phyloP scores from a whole-genome alignment of 2,113 vertebrate genomes.

The Takifugu flavidus region DNA sequence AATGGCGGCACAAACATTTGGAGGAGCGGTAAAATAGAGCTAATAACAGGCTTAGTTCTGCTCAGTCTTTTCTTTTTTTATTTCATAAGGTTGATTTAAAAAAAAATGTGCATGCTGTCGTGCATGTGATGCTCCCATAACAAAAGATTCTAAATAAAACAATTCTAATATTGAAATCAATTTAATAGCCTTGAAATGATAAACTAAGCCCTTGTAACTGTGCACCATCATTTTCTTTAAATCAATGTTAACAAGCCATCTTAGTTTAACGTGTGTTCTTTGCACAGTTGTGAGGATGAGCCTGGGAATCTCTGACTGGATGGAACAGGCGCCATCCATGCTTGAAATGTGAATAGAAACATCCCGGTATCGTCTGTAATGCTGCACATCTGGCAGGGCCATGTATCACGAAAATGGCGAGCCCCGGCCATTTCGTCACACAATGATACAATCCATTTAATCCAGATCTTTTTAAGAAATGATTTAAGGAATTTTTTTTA shows the following conservation, averaged over 20 bases:
- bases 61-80: slow-evolving; percentile 52
- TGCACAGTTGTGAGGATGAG: slow-evolving; percentile 14
- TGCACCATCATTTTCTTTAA: neutral
- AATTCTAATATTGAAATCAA: slow-evolving; percentile 22
- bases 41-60: slow-evolving; percentile 78
- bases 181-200: slow-evolving; percentile 39
- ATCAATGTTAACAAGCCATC: slow-evolving; percentile 10
- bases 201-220: slow-evolving; percentile 29
- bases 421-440: slow-evolving; percentile 73
- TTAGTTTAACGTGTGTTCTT: slow-evolving; percentile 15
- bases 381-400: slow-evolving; percentile 55
- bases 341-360: slow-evolving; percentile 67
- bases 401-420: slow-evolving; percentile 68
- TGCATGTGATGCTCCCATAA: slow-evolving; percentile 10
- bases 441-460: slow-evolving; percentile 80
- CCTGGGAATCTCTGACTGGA: slow-evolving; percentile 11
- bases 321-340: slow-evolving; percentile 48
- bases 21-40: slow-evolving; percentile 26
- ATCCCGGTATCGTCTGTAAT: slow-evolving; percentile 61
- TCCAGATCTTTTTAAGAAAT: slow-evolving; percentile 76
- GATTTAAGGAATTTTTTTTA: slow-evolving; percentile 70
- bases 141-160: too few species aligned
- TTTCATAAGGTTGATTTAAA: neutral
- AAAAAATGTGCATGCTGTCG: slow-evolving; percentile 5
- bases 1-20: slow-evolving; percentile 29